Percentiles rank a stretch among this genome's conserved stretches.
phyloP scores from a whole-genome alignment of 2,888 invertebrate genomes.

The Aporophyla nigra region DNA sequence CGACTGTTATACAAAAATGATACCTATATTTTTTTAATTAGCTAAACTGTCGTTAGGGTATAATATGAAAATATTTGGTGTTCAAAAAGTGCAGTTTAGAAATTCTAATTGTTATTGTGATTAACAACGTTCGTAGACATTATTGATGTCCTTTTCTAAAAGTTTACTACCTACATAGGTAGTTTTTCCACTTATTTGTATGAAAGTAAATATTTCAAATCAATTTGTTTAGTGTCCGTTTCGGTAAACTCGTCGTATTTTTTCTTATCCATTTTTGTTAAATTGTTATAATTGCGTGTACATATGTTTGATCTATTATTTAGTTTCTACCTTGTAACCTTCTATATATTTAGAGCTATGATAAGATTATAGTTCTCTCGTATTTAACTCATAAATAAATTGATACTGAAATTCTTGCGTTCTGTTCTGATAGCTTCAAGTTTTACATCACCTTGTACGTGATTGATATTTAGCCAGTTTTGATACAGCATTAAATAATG shows the following conservation, averaged over 20 bases:
- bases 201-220: slow-evolving; percentile 53
- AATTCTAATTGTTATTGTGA: slow-evolving; percentile 80
- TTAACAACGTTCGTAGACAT: slow-evolving; percentile 78
- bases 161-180: slow-evolving; percentile 63
- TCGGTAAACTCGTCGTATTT: slow-evolving; percentile 50
- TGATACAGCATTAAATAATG: slow-evolving; percentile 41
- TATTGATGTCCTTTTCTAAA: slow-evolving; percentile 77
- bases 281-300: slow-evolving; percentile 64
- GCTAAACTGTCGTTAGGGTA: slow-evolving; percentile 88
- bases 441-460: slow-evolving; percentile 42
- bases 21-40: slow-evolving; percentile 90
- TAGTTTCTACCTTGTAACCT: slow-evolving; percentile 61
- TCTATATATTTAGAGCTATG: slow-evolving; percentile 64
- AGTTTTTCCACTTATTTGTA: slow-evolving; percentile 67
- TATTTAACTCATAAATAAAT: slow-evolving; percentile 45
- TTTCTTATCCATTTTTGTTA: slow-evolving; percentile 50
- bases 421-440: slow-evolving; percentile 55
- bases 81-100: slow-evolving; percentile 86
- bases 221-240: slow-evolving; percentile 31
- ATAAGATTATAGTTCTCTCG: slow-evolving; percentile 71
- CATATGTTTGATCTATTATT: slow-evolving; percentile 62
- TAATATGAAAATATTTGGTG: slow-evolving; percentile 84
- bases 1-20: slow-evolving; percentile 85
- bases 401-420: slow-evolving; percentile 34
- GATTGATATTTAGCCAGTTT: slow-evolving; percentile 52